These are phyloP conservation scores for Myotis yumanensis DNA, from an alignment of 2,113 vertebrate species.

Conservation along the genomic window DNA sequence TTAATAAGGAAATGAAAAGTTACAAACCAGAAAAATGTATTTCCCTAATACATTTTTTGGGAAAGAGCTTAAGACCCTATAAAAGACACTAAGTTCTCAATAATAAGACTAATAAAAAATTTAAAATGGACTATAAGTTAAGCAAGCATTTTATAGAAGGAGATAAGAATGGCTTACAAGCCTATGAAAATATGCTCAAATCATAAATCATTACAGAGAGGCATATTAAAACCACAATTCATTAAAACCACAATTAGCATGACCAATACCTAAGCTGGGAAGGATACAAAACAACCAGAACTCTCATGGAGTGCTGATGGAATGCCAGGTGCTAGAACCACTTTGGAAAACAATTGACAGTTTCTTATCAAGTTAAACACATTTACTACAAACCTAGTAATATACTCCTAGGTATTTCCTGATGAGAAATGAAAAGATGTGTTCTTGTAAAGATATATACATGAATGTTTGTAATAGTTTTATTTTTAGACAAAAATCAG, in stretches of 20 bases:
- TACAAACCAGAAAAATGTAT: background rate
- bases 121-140: background rate
- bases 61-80: background rate
- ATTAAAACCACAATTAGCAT: background rate
- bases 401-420: background rate
- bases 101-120: background rate
- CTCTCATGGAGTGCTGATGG: background rate
- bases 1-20: background rate
- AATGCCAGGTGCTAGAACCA: background rate
- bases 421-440: background rate
- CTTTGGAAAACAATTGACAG: background rate
- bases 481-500: background rate
- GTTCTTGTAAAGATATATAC: background rate
- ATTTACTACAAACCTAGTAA: background rate
- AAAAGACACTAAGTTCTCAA: background rate
- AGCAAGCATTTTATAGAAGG: background rate
- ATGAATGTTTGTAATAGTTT: background rate
- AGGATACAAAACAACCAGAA: background rate
- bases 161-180: background rate
- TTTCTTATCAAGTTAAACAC: background rate
- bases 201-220: background rate
- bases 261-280: background rate
- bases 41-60: background rate
- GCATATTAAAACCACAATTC: background rate
- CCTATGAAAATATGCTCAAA: background rate